phyloP scores from a whole-genome alignment of 2,797 vertebrate genomes.

The Eulemur albifrons region DNA sequence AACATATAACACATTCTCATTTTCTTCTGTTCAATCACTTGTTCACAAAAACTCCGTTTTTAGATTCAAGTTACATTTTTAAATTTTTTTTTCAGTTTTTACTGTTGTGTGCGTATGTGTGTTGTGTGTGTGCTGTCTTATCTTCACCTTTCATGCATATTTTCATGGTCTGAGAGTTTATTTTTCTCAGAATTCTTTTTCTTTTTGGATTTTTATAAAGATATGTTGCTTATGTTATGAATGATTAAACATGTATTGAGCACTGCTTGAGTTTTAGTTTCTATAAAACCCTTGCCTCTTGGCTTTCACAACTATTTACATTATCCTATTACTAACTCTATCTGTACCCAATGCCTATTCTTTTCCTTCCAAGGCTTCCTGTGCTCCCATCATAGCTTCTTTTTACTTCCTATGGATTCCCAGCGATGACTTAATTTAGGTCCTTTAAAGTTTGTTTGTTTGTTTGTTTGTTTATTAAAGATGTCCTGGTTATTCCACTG shows the following conservation, averaged over 20 bases:
- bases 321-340: background rate
- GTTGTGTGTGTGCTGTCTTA: background rate
- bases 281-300: background rate
- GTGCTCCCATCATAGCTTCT: background rate
- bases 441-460: background rate
- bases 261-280: background rate
- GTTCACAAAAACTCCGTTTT: background rate
- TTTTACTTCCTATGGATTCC: background rate
- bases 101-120: background rate
- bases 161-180: background rate
- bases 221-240: background rate
- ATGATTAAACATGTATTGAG: background rate
- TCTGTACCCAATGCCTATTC: background rate
- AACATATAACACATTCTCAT: background rate
- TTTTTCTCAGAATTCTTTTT: background rate
- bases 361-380: background rate
- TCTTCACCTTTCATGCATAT: background rate
- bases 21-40: background rate
- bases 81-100: background rate
- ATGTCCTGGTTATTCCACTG: background rate
- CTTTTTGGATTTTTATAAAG: slow-evolving; percentile 6
- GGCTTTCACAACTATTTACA: background rate
- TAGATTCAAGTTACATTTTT: background rate
- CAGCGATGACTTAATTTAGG: background rate
- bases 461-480: background rate